Evolutionary conservation across 1,140 invertebrate genomes (phyloP).

Genomic region (Bombus pascuorum): DNA sequence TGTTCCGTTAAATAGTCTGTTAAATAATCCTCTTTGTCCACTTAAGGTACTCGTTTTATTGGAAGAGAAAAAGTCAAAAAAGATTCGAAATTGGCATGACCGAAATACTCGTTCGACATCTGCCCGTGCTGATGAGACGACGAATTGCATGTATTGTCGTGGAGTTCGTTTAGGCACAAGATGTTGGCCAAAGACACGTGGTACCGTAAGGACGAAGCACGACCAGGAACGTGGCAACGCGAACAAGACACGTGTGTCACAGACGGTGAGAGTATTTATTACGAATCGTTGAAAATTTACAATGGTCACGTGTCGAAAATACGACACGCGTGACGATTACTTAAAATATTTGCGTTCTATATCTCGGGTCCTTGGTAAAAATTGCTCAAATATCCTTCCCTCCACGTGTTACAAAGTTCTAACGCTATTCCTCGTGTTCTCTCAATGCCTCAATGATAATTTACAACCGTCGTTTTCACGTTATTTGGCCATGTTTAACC

Average conservation of each 20-base stretch:
- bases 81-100: neutral
- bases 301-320: constrained; percentile 54
- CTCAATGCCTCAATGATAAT: too few species aligned
- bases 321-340: neutral
- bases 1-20: too few species aligned
- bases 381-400: too few species aligned
- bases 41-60: too few species aligned
- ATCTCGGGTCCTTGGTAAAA: neutral
- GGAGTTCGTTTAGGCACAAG: neutral
- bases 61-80: too few species aligned
- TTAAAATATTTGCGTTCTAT: constrained; percentile 46
- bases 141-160: constrained; percentile 11
- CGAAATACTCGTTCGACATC: neutral
- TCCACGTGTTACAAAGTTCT: neutral
- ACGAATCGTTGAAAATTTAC: constrained; percentile 44
- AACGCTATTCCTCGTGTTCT: neutral
- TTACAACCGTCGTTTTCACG: too few species aligned
- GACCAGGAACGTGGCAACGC: constrained; percentile 4
- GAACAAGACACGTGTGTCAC: constrained; percentile 45
- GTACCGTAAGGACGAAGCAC: neutral
- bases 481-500: too few species aligned
- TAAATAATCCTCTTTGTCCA: too few species aligned
- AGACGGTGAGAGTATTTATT: constrained; percentile 39
- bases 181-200: neutral
- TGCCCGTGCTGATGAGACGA: neutral